Evolutionary conservation across 2,888 invertebrate genomes (phyloP).

Genomic region (Cosmia trapezina): DNA sequence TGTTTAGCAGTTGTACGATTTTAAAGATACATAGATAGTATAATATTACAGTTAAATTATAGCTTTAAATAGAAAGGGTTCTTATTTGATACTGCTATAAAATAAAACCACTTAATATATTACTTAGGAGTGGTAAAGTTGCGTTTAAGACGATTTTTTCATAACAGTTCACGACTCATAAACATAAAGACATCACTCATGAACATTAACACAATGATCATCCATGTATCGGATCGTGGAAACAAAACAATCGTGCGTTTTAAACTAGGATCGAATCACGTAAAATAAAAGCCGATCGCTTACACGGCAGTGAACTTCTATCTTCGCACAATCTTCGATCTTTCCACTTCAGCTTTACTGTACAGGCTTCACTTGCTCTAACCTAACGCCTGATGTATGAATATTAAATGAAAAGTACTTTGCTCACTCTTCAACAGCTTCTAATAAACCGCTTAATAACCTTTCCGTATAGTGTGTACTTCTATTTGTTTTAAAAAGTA

Average conservation of each 20-base stretch:
- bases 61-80: constrained; percentile 57
- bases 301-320: constrained; percentile 80
- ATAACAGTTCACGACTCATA: constrained; percentile 68
- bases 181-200: constrained; percentile 71
- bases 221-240: constrained; percentile 61
- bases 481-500: constrained; percentile 60
- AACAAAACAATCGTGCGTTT: constrained; percentile 58
- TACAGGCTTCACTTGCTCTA: constrained; percentile 82
- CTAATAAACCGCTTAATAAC: constrained; percentile 67
- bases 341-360: constrained; percentile 81
- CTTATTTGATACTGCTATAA: constrained; percentile 34
- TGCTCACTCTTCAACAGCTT: constrained; percentile 67
- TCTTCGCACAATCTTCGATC: constrained; percentile 63
- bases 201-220: constrained; percentile 69
- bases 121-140: constrained; percentile 53
- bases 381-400: constrained; percentile 67
- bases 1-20: constrained; percentile 61
- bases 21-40: constrained; percentile 56
- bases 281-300: constrained; percentile 69
- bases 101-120: constrained; percentile 46
- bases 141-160: constrained; percentile 51
- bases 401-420: constrained; percentile 37
- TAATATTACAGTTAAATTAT: constrained; percentile 40
- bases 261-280: constrained; percentile 46
- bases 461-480: constrained; percentile 60